Percentiles rank a stretch among this genome's conserved stretches.
Evolutionary conservation across 2,113 vertebrate genomes (phyloP).

Genomic region (Sinocyclocheilus maitianheensis): DNA sequence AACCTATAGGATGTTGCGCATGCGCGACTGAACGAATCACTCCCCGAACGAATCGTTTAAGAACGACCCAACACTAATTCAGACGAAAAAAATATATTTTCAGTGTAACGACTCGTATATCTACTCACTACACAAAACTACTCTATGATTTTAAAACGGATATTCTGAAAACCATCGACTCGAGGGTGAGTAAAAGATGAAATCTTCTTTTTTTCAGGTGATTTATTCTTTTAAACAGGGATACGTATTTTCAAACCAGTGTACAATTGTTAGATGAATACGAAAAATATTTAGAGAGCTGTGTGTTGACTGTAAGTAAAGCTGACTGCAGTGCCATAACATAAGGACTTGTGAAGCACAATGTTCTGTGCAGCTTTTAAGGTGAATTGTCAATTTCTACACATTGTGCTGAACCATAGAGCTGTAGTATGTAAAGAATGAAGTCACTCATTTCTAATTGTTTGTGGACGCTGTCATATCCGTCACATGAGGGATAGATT

Average conservation of each 20-base stretch:
- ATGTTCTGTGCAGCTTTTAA: background rate
- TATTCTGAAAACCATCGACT: background rate
- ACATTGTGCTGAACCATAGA: background rate
- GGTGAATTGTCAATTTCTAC: background rate
- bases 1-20: too few species aligned
- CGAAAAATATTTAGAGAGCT: background rate
- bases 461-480: background rate
- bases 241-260: background rate
- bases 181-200: background rate
- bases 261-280: background rate
- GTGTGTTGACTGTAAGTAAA: background rate
- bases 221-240: background rate
- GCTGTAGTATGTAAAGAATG: background rate
- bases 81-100: too few species aligned
- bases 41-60: too few species aligned
- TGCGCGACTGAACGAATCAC: too few species aligned
- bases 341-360: background rate
- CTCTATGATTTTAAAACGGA: background rate
- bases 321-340: background rate
- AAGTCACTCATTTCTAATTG: background rate
- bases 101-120: background rate
- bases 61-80: too few species aligned
- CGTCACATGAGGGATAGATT: background rate
- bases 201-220: background rate
- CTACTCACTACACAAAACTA: background rate